Conservation (phyloP, 2,113 vertebrate species). For the Genyomyrus donnyi region DNA sequence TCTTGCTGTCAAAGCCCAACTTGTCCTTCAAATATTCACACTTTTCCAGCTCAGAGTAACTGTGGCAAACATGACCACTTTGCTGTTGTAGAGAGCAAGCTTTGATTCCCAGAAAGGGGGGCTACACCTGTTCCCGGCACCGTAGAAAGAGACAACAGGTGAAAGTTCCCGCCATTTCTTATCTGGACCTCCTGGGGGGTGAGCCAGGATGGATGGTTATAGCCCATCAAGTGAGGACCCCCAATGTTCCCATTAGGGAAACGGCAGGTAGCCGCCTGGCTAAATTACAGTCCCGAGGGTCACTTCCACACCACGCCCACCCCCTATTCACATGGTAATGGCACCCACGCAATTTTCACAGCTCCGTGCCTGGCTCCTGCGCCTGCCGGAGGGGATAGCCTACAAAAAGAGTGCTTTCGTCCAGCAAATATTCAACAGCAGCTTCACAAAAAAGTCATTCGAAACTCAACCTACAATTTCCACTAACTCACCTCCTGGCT, state of each 20-base stretch:
- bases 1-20: background rate
- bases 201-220: background rate
- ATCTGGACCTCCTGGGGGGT: background rate
- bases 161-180: background rate
- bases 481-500: background rate
- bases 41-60: background rate
- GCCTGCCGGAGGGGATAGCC: background rate
- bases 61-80: background rate
- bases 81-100: background rate
- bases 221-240: background rate
- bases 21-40: background rate
- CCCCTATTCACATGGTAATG: slow-evolving; percentile 29
- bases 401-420: background rate
- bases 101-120: background rate
- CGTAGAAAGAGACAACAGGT: background rate
- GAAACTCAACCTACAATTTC: slow-evolving; percentile 33
- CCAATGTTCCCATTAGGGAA: slow-evolving; percentile 27
- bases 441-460: slow-evolving; percentile 20
- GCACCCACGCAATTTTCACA: slow-evolving; percentile 27
- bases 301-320: slow-evolving; percentile 15
- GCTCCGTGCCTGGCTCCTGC: slow-evolving; percentile 26
- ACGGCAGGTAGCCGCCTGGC: slow-evolving; percentile 21
- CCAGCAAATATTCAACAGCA: background rate
- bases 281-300: slow-evolving; percentile 30
- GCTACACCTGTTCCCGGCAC: background rate